A percentile compares a stretch with the other conserved stretches of the same genome.
phyloP scores from a whole-genome alignment of 2,113 vertebrate species.

The Phaethornis superciliosus region DNA sequence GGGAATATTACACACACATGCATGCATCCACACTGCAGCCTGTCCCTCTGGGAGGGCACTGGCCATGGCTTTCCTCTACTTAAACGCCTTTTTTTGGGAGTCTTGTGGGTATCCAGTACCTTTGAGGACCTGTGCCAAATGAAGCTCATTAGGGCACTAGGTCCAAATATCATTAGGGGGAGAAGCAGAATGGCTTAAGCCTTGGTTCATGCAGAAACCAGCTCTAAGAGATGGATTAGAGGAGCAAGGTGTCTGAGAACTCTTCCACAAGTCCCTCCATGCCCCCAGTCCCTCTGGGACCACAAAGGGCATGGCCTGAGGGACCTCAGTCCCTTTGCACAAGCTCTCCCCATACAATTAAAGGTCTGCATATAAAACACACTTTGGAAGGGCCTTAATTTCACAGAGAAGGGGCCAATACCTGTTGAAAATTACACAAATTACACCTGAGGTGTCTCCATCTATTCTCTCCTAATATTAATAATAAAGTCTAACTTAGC shows the following conservation, averaged over 20 bases:
- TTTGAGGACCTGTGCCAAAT: background rate
- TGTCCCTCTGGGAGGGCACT: background rate
- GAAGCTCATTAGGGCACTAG: fast-evolving
- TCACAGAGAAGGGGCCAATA: background rate
- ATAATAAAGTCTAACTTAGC: background rate
- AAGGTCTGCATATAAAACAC: background rate
- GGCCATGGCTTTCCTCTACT: background rate
- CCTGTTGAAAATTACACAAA: background rate
- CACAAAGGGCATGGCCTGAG: background rate
- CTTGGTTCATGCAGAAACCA: background rate
- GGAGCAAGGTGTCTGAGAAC: background rate
- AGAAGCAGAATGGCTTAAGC: background rate
- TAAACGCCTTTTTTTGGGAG: background rate
- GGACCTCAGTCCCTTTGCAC: background rate
- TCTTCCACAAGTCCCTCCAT: background rate
- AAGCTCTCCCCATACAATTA: background rate
- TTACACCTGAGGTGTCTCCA: background rate
- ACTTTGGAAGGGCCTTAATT: background rate
- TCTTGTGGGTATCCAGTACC: background rate
- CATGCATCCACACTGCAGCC: no score
- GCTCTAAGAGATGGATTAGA: background rate
- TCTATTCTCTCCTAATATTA: background rate
- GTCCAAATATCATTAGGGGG: background rate
- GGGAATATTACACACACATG: background rate
- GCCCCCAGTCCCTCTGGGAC: fast-evolving